Base-by-base conservation (phyloP, 2,113 vertebrate species). In the Spilogale gracilis region DNA sequence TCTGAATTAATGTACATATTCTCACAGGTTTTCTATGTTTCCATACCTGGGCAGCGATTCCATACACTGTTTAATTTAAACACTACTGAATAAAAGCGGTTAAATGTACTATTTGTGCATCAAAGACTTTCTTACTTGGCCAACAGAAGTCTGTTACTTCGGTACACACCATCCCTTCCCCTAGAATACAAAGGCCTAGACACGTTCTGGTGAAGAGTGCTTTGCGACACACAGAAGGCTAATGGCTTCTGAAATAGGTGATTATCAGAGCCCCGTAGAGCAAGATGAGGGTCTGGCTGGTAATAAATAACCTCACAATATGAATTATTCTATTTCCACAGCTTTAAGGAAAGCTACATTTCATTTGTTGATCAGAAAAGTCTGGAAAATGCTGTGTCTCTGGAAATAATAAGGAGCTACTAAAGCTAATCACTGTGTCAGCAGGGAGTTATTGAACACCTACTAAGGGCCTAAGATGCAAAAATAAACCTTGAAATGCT, bases 211-310 rank as follows among this genome's bases (percentile, higher is more conserved):
- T 71, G 56, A 87, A 92, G 96, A 95, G 95, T 74, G 95, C 94
- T 96, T 97, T 89, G 94, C 79, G 80, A 89, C 95, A 86, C 92
- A 94, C 56, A 60, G 96, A 97, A 96, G 96, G 90, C 97, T 98
- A 98, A 98, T 98, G 96, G 97, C 95, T 97, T 96, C 96, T 94
- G 97, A 98, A 97, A 98, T 76, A 97, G 95, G 97, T 97, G 97
- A 98, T 98, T 98, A 98, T 96, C 88, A 97, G 97, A 97, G 96
- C 88, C 97, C 97, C 8, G 82, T 90, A 95, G 97, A 82, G 98
- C 95, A 96, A 97, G 97, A 97, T 91, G 96, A 98, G 94, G 94
- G 94, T 85, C 96, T 96, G 88, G 94, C 90, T 96, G 97, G 90
- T 96, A 95, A 96, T 95, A 98, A 97, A 98, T 97, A 97, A 95